Conservation (phyloP, 2,797 vertebrate genomes). For the Cirrhinus mrigala region DNA sequence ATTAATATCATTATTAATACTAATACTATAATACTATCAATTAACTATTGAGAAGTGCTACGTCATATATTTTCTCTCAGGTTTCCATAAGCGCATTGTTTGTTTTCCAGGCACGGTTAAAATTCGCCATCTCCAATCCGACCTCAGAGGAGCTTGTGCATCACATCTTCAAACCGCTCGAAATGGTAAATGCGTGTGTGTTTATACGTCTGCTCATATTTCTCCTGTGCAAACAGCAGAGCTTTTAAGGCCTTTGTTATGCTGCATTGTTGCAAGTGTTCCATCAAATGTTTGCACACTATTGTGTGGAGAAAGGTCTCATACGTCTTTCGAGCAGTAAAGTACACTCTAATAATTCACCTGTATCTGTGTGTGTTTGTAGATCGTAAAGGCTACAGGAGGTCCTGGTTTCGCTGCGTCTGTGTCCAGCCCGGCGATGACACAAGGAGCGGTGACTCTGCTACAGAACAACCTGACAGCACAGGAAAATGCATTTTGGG, state of each 20-base stretch:
- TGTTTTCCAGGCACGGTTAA: slow-evolving; percentile 81
- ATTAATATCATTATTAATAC: background rate
- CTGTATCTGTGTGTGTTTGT: slow-evolving; percentile 35
- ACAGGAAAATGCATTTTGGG: slow-evolving; percentile 83
- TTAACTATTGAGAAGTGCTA: background rate
- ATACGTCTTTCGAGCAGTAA: background rate
- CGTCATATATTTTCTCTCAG: background rate
- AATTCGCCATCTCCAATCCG: slow-evolving; percentile 82
- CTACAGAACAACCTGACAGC: slow-evolving; percentile 77
- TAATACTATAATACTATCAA: background rate
- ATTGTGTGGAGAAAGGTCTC: slow-evolving; percentile 9
- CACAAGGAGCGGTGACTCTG: slow-evolving; percentile 81
- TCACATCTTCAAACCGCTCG: slow-evolving; percentile 86
- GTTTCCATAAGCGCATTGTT: background rate
- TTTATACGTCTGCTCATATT: slow-evolving; percentile 7
- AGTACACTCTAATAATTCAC: background rate
- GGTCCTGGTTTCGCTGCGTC: slow-evolving; percentile 78
- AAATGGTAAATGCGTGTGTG: slow-evolving; percentile 80
- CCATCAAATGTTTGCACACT: slow-evolving; percentile 18
- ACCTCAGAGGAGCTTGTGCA: slow-evolving; percentile 87
- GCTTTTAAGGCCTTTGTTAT: background rate
- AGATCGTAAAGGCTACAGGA: slow-evolving; percentile 86
- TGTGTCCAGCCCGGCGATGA: slow-evolving; percentile 82
- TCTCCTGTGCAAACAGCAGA: slow-evolving; percentile 12
- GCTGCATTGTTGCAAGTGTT: background rate